Conservation (phyloP, 1,140 invertebrate species). For the Marisa cornuarietis region DNA sequence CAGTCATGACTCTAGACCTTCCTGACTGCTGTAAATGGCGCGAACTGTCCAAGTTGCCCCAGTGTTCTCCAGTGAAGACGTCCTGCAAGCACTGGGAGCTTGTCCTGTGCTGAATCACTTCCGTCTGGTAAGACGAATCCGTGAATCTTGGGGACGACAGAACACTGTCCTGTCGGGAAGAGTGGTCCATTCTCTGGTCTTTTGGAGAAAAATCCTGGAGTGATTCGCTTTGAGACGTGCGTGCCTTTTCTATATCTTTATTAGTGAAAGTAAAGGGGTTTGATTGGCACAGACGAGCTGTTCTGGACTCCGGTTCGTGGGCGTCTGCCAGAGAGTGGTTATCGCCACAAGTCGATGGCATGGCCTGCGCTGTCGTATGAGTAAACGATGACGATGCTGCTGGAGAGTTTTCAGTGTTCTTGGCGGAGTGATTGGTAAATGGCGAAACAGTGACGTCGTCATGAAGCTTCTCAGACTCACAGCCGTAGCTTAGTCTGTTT, state of each 20-base stretch:
- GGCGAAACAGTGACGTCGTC: background rate
- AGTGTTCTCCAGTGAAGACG: too few relatives aligned
- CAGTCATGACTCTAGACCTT: too few relatives aligned
- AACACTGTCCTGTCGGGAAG: too few relatives aligned
- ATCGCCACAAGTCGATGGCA: too few relatives aligned
- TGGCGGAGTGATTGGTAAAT: background rate
- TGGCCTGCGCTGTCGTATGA: background rate
- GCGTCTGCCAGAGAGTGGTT: background rate
- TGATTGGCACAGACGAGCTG: conserved; percentile 10
- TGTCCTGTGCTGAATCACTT: too few relatives aligned
- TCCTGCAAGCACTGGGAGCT: too few relatives aligned
- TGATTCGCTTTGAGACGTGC: background rate
- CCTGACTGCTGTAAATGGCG: too few relatives aligned
- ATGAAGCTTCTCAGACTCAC: background rate
- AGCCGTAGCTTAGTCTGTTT: background rate
- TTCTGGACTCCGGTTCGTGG: conserved; percentile 1
- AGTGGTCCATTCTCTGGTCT: too few relatives aligned
- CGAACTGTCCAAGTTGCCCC: too few relatives aligned
- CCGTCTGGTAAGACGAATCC: too few relatives aligned
- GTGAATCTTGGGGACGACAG: too few relatives aligned
- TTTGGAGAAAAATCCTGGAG: too few relatives aligned
- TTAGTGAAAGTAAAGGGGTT: conserved; percentile 4
- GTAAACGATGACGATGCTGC: background rate
- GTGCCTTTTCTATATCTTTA: conserved; percentile 7
- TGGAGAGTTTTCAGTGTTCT: background rate